Evolutionary conservation across 2,113 vertebrate genomes (phyloP), one percentile per base, ranked within the genome.

Genomic region (Petrocephalus zakoni): DNA sequence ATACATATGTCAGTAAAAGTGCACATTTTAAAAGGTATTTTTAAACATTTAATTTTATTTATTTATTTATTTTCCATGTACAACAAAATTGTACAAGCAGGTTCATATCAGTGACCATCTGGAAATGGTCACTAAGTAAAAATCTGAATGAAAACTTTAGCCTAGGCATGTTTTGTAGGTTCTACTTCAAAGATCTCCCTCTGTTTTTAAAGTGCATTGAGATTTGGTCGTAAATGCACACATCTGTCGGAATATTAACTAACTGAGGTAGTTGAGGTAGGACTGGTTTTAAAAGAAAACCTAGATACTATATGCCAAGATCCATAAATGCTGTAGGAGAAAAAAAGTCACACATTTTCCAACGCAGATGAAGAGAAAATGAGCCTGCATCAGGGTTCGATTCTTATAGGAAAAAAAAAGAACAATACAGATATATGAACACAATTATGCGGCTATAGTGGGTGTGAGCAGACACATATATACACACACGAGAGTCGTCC

Each of bases 361-460:
- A 78, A 19, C 0, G 15, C 3, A 75, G 72, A 75, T 42, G 37
- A 19, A 75, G 25, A 37, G 68, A 15, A 72, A 42, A 13, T 42
- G 29, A 75, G 72, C 15, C 34, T 3, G 19, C 19, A 29, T 78
- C 6, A 6, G 34, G 29, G 17, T 78, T 19, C 25, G 13, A 78
- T 78, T 19, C 72, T 78, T 78, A 78, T 8, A 78, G 72, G 72
- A 19, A 42, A 42, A 19, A 78, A 5, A 78, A 7, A 34, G 49
- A 86, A 34, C 42, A 49, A 22, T 11, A 75, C 19, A 88, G 87
- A 81, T 81, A 52, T 13, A 82, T 46, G 87, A 82, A 81, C 72
- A 55, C 87, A 82, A 81, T 88, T 82, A 87, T 51, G 46, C 17
- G 49, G 81, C 17, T 83, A 87, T 64, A 58, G 47, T 68, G 86